These are phyloP conservation scores for Gibbula magus DNA, from an alignment of 2,888 invertebrate genomes.

Conservation along the genomic window DNA sequence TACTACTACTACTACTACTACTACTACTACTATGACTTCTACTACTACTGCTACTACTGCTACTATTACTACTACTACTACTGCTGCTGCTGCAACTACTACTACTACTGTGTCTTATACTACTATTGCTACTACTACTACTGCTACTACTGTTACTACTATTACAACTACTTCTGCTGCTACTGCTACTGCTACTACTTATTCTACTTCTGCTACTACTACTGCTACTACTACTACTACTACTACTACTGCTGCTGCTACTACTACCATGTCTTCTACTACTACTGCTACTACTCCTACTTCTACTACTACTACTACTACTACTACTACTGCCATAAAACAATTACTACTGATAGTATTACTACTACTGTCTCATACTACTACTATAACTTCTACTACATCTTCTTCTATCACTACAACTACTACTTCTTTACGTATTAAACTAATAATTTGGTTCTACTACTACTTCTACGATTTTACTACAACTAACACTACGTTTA, in stretches of 20 bases:
- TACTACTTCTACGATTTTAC: not conserved
- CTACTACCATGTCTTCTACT: conserved; percentile 5
- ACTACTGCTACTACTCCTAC: not conserved
- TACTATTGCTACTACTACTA: not conserved
- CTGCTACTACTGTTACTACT: not conserved
- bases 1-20: conserved; percentile 24
- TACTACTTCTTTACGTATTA: conserved; percentile 4
- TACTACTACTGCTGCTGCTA: conserved; percentile 10
- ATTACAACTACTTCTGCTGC: not conserved
- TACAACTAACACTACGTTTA: conserved; percentile 26
- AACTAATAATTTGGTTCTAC: not conserved
- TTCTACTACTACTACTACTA: conserved; percentile 25
- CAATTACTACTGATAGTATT: conserved; percentile 7
- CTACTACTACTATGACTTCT: conserved; percentile 10
- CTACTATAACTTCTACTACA: conserved; percentile 20
- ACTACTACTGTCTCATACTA: conserved; percentile 10
- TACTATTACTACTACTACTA: conserved; percentile 26
- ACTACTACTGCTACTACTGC: conserved; percentile 11
- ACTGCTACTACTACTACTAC: conserved; percentile 19
- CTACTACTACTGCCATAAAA: conserved; percentile 18
- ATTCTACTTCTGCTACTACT: not conserved
- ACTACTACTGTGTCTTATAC: conserved; percentile 16
- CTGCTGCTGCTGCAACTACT: conserved; percentile 17
- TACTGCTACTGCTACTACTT: conserved; percentile 19
- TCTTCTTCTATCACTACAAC: conserved; percentile 13